Base-by-base conservation (phyloP, 2,113 vertebrate species). In the Otolemur garnettii region DNA sequence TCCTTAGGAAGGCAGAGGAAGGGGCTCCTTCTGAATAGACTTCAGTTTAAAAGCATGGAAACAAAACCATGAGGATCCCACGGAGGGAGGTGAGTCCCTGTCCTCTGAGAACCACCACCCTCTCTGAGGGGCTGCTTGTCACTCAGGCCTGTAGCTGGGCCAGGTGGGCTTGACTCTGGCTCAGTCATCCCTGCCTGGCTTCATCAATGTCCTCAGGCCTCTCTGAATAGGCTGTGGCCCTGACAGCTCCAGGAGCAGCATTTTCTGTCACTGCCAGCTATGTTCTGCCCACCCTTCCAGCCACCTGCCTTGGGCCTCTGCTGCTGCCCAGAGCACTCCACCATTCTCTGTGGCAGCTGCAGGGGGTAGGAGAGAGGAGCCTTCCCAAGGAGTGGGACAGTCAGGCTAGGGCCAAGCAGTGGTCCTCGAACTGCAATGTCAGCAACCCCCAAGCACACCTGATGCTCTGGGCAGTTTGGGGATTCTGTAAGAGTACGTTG, bases 71-170 rank as follows among this genome's bases (percentile, higher is more conserved):
- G 13, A 21, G 35, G 10, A 19, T 50, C 68, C 83, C 13, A 1
- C 38, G 6, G 5, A 1, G n/a, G 55, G 53, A 33, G 14, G 12
- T 0, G 45, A 66, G 69, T 26, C 66, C 64, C 83, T 5, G 30
- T 1, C 11, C 26, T 30, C 19, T 6, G 9, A 7, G 68, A 8
- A 0, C 50, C n/a, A 15, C 1, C 0, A 72, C 7, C 8, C 5
- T 55, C 53, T 55, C 74, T 18, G 53, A 0, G 0, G 79, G 60
- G 8, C 38, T 7, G 14, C 64, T 7, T 0, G 6, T 22, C 33
- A 2, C 28, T 24, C 19, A 21, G 50, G 75, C n/a, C 33, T 21
- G 35, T 24, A 35, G 57, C 64, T 12, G 5, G 28, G 42, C 14
- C 0, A 1, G 19, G 10, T 1, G 4, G 1, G 18, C 62, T 64